Percentiles rank a stretch among this genome's conserved stretches.
Conservation (phyloP, 2,888 invertebrate species). For the Drosophila picticornis region DNA sequence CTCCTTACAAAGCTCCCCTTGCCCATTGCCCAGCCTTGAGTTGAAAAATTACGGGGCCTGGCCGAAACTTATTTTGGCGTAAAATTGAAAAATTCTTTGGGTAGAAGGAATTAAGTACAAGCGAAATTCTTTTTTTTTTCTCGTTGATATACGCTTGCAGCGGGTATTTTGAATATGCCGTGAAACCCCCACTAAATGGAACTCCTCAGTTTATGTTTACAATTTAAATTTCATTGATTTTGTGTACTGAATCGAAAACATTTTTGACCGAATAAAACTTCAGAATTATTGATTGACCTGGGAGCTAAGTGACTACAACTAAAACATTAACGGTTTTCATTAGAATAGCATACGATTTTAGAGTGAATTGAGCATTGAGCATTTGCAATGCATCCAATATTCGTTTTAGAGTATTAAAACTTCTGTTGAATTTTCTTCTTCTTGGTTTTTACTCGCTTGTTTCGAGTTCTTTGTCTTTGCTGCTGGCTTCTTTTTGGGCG, state of each 20-base stretch:
- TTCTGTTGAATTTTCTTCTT: neutral
- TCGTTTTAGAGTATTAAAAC: slow-evolving; percentile 13
- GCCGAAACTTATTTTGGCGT: slow-evolving; percentile 83
- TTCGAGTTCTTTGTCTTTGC: slow-evolving; percentile 14
- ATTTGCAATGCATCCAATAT: neutral
- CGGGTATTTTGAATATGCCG: neutral
- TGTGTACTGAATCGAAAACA: neutral
- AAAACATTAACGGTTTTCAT: neutral
- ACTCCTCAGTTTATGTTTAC: neutral
- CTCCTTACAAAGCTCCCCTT: neutral
- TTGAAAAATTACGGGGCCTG: slow-evolving; percentile 80
- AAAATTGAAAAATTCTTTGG: slow-evolving; percentile 84
- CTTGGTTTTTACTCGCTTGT: neutral
- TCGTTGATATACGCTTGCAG: neutral
- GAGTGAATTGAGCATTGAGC: too few relatives aligned
- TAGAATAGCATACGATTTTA: neutral
- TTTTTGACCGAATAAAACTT: neutral
- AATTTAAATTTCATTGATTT: neutral
- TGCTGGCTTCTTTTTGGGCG: slow-evolving; percentile 4
- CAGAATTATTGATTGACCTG: neutral
- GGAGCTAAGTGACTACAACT: neutral
- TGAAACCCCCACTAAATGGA: neutral
- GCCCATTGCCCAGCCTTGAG: slow-evolving; percentile 10
- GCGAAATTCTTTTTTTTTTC: slow-evolving; percentile 50
- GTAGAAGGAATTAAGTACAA: slow-evolving; percentile 71